phyloP scores from a whole-genome alignment of 2,113 vertebrate species.

The Pampusana beccarii region DNA sequence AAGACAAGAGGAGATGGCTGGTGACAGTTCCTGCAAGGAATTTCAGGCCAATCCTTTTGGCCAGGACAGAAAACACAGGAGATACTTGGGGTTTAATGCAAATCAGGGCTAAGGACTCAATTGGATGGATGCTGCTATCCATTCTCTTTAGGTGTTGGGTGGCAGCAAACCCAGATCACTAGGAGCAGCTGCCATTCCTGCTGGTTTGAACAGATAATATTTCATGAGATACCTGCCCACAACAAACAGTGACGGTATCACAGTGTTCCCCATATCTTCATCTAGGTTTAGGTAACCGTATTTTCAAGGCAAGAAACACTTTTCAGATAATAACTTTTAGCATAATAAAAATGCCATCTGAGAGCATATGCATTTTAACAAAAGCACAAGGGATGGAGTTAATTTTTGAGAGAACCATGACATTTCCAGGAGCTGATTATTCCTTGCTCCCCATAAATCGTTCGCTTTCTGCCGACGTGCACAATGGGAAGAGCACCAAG shows the following conservation, averaged over 20 bases:
- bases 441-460: neutral
- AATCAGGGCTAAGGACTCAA: neutral
- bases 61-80: neutral
- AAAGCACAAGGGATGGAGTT: neutral
- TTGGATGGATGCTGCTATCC: neutral
- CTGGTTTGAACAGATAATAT: neutral
- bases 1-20: neutral
- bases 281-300: neutral
- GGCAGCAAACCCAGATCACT: neutral
- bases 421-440: neutral
- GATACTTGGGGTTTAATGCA: neutral
- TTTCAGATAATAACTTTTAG: neutral
- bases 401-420: neutral
- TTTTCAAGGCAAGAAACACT: neutral
- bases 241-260: neutral
- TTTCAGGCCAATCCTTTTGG: neutral
- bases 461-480: neutral
- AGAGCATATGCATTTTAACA: neutral
- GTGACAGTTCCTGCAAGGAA: neutral
- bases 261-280: neutral
- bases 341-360: neutral
- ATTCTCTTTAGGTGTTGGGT: neutral
- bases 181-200: neutral
- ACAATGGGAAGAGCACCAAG: neutral
- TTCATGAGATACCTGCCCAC: neutral